These are phyloP conservation scores for Paedocypris sp. DNA, from an alignment of 2,113 vertebrate species.

Conservation along the genomic window DNA sequence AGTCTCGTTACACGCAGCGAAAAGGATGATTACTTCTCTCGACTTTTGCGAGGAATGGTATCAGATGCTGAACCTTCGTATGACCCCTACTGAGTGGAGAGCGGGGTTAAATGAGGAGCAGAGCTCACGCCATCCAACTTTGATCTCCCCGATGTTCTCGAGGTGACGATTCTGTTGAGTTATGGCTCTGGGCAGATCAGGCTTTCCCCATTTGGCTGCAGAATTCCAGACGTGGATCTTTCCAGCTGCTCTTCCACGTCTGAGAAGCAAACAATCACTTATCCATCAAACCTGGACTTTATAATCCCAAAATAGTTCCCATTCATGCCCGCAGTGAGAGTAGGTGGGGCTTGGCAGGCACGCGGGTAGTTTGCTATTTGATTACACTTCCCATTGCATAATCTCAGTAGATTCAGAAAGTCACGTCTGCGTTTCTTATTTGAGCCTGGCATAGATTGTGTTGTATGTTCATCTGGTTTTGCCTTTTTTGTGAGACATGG, in stretches of 20 bases:
- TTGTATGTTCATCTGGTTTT: too few relatives aligned
- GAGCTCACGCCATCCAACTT: slow-evolving; percentile 1
- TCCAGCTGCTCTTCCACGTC: slow-evolving; percentile 4
- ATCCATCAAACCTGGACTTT: not conserved
- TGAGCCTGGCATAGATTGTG: slow-evolving; percentile 41
- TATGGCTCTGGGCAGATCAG: not conserved
- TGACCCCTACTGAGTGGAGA: not conserved
- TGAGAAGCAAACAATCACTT: not conserved
- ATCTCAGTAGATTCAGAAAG: slow-evolving; percentile 45
- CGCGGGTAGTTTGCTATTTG: slow-evolving; percentile 42
- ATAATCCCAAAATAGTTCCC: too few relatives aligned
- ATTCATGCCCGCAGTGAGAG: not conserved
- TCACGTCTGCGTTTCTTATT: slow-evolving; percentile 48
- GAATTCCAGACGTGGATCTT: slow-evolving; percentile 14
- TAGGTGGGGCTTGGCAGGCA: slow-evolving; percentile 31
- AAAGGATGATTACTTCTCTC: not conserved
- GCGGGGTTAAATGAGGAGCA: slow-evolving; percentile 22
- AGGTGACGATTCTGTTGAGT: slow-evolving; percentile 29
- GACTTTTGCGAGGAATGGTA: slow-evolving; percentile 7
- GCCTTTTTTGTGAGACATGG: too few relatives aligned
- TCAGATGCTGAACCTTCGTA: not conserved
- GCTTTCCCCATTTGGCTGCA: slow-evolving; percentile 17
- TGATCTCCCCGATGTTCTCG: slow-evolving; percentile 15
- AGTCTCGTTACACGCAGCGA: slow-evolving; percentile 66
- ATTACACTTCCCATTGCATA: slow-evolving; percentile 49